Evolutionary conservation across 1,140 invertebrate genomes (phyloP), one percentile per base, ranked within the genome.

Genomic region (Drosophila persimilis): DNA sequence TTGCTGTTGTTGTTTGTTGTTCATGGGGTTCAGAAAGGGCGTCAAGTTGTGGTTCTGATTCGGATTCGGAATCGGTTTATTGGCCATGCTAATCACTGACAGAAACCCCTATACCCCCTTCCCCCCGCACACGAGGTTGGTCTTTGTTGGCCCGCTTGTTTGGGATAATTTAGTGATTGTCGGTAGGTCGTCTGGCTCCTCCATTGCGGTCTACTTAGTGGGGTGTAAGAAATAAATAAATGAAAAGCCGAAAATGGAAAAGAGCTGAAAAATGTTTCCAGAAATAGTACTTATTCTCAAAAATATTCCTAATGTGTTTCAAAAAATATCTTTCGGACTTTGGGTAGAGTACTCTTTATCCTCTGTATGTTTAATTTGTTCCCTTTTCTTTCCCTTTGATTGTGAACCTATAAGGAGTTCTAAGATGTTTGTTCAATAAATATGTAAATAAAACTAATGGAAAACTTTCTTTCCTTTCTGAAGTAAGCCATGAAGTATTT

Each of bases 51-150:
- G 59, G 67, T 44, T 81, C 47, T 62, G 46, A 64, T 61, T 74
- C 64, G 70, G 45, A 58, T 47, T 73, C 64, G 70, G 45, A 58
- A 50, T 73, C 66, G 57, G 64, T 84, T 78, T 78, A 78, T 83
- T 78, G 79, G 48, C 75, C 75, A 66, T 43, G 60, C 63, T 79
- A 84, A 84, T 83, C 72, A 63, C 58, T 39, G 43, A 54, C 22
- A 61, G 26, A 22, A 20, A 22, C 66, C 17, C 11, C 31, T 3
- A 31, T 3, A 39, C 0, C 3, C 11, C 35, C 4, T 26, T 5
- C 11, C 35, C 4, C 1, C 9, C 11, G 9, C 35, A 1, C 9
- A 5, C 47, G 20, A 46, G 48, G 45, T 52, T 31, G 22, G 39
- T 45, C 35, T 20, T 29, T 61, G 52, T 51, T 35, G 48, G 61